Evolutionary conservation across 2,888 invertebrate genomes (phyloP).

Genomic region (Thalpophila matura): DNA sequence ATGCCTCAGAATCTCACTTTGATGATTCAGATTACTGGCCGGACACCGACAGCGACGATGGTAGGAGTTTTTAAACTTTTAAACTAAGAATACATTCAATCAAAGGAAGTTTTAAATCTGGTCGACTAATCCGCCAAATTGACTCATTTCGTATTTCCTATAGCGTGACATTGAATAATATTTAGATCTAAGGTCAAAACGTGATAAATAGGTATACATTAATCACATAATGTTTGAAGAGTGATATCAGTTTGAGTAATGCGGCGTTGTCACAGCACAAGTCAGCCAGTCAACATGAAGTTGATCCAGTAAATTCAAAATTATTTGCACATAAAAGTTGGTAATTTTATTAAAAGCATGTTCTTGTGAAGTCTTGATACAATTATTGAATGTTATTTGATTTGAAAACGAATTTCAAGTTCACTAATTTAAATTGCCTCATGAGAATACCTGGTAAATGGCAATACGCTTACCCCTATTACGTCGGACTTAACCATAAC

Average conservation of each 20-base stretch:
- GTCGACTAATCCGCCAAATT: neutral
- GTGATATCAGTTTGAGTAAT: neutral
- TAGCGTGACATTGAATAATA: constrained; percentile 42
- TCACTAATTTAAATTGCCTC: no score
- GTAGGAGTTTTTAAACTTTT: constrained; percentile 63
- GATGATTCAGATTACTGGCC: constrained; percentile 84
- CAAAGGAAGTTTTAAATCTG: constrained; percentile 16
- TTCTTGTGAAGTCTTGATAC: no score
- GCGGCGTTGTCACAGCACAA: no score
- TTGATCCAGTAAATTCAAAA: no score
- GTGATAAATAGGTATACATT: constrained; percentile 16
- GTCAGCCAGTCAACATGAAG: no score
- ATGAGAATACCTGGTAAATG: no score
- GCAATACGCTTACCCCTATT: no score
- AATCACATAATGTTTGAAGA: constrained; percentile 11
- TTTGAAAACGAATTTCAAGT: no score
- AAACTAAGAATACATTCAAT: constrained; percentile 9
- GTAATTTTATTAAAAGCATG: no score
- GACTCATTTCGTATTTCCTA: constrained; percentile 3
- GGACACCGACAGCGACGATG: constrained; percentile 80
- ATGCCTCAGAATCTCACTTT: constrained; percentile 75
- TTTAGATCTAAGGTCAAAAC: constrained; percentile 19
- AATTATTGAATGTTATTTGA: no score
- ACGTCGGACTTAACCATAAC: no score
- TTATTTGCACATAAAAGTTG: no score